phyloP scores from a whole-genome alignment of 2,888 invertebrate species.

The Hypercompe scribonia region DNA sequence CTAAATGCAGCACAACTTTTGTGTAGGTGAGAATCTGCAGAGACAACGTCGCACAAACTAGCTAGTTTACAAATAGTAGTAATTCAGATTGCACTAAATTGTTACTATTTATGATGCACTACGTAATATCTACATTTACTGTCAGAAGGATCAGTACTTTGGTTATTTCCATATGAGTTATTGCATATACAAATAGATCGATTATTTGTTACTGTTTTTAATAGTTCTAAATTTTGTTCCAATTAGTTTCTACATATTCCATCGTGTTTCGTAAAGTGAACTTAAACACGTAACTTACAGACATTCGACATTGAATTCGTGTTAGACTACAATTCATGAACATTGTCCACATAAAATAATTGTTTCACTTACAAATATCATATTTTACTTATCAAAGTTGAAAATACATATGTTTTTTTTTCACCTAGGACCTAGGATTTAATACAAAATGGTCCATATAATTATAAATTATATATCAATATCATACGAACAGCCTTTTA shows the following conservation, averaged over 20 bases:
- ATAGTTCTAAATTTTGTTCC: neutral
- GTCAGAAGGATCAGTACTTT: neutral
- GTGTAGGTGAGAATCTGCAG: too few species aligned
- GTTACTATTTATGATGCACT: too few species aligned
- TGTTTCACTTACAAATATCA: conserved; percentile 4
- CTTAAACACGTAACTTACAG: conserved; percentile 31
- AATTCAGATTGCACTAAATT: too few species aligned
- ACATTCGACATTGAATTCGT: conserved; percentile 56
- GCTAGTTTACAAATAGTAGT: too few species aligned
- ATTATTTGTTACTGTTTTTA: neutral
- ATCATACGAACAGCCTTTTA: too few species aligned
- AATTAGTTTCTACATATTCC: conserved; percentile 21
- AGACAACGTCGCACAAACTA: too few species aligned
- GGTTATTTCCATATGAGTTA: neutral
- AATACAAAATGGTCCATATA: too few species aligned
- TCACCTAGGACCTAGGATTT: too few species aligned
- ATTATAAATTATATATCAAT: too few species aligned
- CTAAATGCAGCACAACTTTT: too few species aligned
- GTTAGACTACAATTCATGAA: conserved; percentile 33
- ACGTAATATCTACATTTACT: neutral
- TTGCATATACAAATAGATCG: too few species aligned
- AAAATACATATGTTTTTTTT: too few species aligned
- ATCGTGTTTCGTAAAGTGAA: conserved; percentile 35
- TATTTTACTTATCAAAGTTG: neutral
- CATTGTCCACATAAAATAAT: conserved; percentile 8